Evolutionary conservation across 1,140 invertebrate genomes (phyloP), one percentile per base, ranked within the genome.

Genomic region (Solen grandis): DNA sequence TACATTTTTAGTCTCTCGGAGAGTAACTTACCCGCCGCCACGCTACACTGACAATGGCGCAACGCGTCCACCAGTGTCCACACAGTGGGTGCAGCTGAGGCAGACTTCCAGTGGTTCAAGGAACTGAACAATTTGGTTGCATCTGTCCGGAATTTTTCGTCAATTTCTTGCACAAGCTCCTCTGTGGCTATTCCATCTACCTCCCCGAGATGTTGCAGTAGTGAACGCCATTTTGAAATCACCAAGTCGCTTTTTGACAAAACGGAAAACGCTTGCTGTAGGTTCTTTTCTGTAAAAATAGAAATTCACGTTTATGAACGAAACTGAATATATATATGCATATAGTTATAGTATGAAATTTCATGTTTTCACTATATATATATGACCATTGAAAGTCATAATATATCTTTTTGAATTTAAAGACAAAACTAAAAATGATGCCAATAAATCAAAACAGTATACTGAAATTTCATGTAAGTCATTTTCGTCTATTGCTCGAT

Each of bases 11-110:
- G n/a, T n/a, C n/a, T n/a, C n/a, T n/a, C n/a, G n/a, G n/a, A n/a
- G n/a, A n/a, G n/a, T n/a, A n/a, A n/a, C 22, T 63, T 29, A 75
- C 73, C 73, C n/a, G 73, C 73, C 5, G 54, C 73, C 19, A 63
- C 27, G n/a, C 35, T 22, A 54, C 73, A 75, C 2, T 41, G 14
- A 46, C 60, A 33, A 3, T 41, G 27, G 29, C 73, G n/a, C 4
- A 75, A 50, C 14, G 59, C 73, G 29, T 75, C 73, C 16, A 75
- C 59, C 0, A 75, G 29, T 35, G 10, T 50, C 73, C 73, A 75
- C 2, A 75, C 73, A 62, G 41, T 57, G 0, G 73, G 59, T 2
- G 33, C 41, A 1, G 29, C n/a, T 25, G 27, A 13, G 8, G 19
- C 22, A 19, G 57, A 27, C 59, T 57, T 66, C 74, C 60, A 76